Conservation (phyloP, 1,140 invertebrate species). For the Octopus sinensis region DNA sequence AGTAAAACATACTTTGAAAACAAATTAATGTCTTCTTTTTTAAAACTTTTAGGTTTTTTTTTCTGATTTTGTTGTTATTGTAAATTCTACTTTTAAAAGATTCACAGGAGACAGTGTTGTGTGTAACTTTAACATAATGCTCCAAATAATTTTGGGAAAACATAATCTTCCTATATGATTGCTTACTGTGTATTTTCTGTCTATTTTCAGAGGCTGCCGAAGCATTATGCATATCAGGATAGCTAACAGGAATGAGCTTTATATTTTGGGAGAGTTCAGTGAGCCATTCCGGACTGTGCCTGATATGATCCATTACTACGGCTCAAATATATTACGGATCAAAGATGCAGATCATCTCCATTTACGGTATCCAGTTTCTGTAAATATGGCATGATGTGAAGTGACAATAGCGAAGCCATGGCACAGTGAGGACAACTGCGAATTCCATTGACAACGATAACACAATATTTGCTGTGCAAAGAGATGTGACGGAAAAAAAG, state of each 20-base stretch:
- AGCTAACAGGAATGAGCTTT: constrained; percentile 62
- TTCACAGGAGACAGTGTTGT: too few species aligned
- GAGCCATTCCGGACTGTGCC: constrained; percentile 86
- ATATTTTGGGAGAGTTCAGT: constrained; percentile 85
- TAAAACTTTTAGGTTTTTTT: too few species aligned
- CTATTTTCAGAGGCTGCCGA: constrained; percentile 73
- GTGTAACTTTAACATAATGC: too few species aligned
- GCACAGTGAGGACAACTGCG: neutral
- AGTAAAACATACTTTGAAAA: too few species aligned
- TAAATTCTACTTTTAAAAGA: too few species aligned
- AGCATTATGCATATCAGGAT: constrained; percentile 96
- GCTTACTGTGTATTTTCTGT: constrained; percentile 7
- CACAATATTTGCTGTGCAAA: neutral
- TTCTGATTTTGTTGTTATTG: too few species aligned
- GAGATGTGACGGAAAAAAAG: too few species aligned
- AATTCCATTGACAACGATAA: constrained; percentile 7
- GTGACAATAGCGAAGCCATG: neutral
- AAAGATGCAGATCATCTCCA: constrained; percentile 93
- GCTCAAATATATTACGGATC: constrained; percentile 85
- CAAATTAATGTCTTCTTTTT: too few species aligned
- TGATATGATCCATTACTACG: constrained; percentile 89
- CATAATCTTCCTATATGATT: neutral
- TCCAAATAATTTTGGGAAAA: too few species aligned
- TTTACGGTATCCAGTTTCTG: constrained; percentile 70
- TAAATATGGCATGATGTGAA: neutral